A percentile compares a stretch with the other conserved stretches of the same genome.
Evolutionary conservation across 2,888 invertebrate genomes (phyloP).

Genomic region (Phymatocera aterrima): DNA sequence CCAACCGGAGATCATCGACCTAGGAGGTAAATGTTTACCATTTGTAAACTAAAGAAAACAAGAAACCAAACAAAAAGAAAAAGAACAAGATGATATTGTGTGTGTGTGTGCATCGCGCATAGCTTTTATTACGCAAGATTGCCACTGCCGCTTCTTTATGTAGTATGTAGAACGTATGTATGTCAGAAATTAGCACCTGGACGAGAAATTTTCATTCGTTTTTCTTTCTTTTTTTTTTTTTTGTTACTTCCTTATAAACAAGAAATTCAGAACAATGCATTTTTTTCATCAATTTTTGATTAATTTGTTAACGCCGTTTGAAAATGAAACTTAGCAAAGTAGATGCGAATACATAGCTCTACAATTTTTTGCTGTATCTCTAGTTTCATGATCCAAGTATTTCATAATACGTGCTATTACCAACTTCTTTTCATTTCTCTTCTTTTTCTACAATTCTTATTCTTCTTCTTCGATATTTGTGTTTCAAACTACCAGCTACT

Average conservation of each 20-base stretch:
- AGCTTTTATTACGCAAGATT: constrained; percentile 23
- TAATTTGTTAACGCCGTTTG: background rate
- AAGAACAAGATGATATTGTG: too few relatives aligned
- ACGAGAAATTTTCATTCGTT: background rate
- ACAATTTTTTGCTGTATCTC: too few relatives aligned
- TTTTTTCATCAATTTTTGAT: background rate
- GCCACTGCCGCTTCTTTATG: background rate
- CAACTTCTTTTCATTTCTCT: too few relatives aligned
- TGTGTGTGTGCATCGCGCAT: background rate
- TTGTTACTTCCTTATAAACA: background rate
- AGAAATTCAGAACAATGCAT: too few relatives aligned
- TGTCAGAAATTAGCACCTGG: background rate
- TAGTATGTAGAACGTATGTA: background rate
- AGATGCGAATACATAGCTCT: too few relatives aligned
- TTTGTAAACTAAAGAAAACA: constrained; percentile 13
- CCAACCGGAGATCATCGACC: background rate
- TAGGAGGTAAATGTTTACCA: constrained; percentile 24
- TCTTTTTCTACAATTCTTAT: too few relatives aligned
- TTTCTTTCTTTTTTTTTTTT: background rate
- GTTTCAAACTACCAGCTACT: background rate
- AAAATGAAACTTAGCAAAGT: background rate
- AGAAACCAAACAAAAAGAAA: background rate
- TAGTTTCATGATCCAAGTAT: too few relatives aligned
- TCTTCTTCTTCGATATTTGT: background rate
- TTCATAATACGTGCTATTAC: too few relatives aligned